phyloP scores from a whole-genome alignment of 2,888 invertebrate genomes.

The Eupithecia centaureata region DNA sequence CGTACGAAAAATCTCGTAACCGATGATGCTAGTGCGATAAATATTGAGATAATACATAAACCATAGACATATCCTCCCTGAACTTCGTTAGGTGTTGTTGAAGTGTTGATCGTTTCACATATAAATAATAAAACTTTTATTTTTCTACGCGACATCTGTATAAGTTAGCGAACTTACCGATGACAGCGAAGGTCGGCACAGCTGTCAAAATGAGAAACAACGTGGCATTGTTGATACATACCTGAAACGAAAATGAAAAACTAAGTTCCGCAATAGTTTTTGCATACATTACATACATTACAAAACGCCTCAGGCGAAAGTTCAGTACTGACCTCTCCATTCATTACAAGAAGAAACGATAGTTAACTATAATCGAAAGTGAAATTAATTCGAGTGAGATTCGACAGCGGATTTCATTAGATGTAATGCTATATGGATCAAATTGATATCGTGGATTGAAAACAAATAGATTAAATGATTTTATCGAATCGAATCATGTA shows the following conservation, averaged over 20 bases:
- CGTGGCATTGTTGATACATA: slow-evolving; percentile 49
- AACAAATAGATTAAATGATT: slow-evolving; percentile 32
- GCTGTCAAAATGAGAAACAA: neutral
- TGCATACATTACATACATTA: slow-evolving; percentile 48
- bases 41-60: neutral
- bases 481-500: slow-evolving; percentile 36
- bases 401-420: slow-evolving; percentile 63
- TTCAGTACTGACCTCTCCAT: slow-evolving; percentile 72
- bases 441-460: slow-evolving; percentile 37
- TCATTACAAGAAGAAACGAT: slow-evolving; percentile 60
- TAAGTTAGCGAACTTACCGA: slow-evolving; percentile 6
- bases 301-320: slow-evolving; percentile 72
- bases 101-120: neutral
- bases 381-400: slow-evolving; percentile 75
- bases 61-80: neutral
- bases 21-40: too few relatives aligned
- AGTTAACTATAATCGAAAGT: slow-evolving; percentile 68
- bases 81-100: neutral
- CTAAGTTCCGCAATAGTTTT: slow-evolving; percentile 52
- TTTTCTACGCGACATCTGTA: neutral
- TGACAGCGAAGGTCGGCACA: neutral
- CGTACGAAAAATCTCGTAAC: neutral
- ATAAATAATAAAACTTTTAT: neutral
- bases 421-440: slow-evolving; percentile 41
- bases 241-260: slow-evolving; percentile 63